Evolutionary conservation across 1,140 invertebrate genomes (phyloP).

Genomic region (Spodoptera litura): DNA sequence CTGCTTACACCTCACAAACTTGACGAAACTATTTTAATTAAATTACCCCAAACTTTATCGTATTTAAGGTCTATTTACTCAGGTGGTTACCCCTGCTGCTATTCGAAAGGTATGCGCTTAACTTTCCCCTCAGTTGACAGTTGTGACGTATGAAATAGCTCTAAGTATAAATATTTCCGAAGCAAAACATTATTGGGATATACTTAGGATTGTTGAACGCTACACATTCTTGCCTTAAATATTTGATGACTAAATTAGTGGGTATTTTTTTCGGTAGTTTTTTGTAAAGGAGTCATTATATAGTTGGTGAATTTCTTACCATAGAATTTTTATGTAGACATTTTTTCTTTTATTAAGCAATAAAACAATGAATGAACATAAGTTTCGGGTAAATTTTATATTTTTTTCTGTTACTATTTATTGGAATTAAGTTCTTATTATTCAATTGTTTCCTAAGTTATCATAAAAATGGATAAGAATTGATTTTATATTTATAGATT

Average conservation of each 20-base stretch:
- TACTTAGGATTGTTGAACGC: slow-evolving; percentile 10
- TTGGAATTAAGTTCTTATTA: too few relatives aligned
- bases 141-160: slow-evolving; percentile 9
- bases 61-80: slow-evolving; percentile 20
- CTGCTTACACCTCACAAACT: background rate
- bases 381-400: too few relatives aligned
- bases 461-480: too few relatives aligned
- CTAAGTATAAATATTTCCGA: background rate
- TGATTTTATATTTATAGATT: too few relatives aligned
- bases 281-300: slow-evolving; percentile 14
- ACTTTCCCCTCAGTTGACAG: slow-evolving; percentile 27
- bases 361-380: too few relatives aligned
- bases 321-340: too few relatives aligned
- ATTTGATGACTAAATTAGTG: slow-evolving; percentile 24
- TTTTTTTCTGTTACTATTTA: too few relatives aligned
- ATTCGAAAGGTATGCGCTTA: slow-evolving; percentile 1
- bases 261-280: slow-evolving; percentile 3
- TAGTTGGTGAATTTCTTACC: background rate
- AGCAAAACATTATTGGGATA: slow-evolving; percentile 19
- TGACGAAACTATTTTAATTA: slow-evolving; percentile 25
- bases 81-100: slow-evolving; percentile 9
- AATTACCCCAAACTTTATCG: slow-evolving; percentile 26
- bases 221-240: slow-evolving; percentile 13
- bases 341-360: too few relatives aligned
- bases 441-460: too few relatives aligned